phyloP scores from a whole-genome alignment of 2,797 vertebrate species.

The Phataginus tricuspis region DNA sequence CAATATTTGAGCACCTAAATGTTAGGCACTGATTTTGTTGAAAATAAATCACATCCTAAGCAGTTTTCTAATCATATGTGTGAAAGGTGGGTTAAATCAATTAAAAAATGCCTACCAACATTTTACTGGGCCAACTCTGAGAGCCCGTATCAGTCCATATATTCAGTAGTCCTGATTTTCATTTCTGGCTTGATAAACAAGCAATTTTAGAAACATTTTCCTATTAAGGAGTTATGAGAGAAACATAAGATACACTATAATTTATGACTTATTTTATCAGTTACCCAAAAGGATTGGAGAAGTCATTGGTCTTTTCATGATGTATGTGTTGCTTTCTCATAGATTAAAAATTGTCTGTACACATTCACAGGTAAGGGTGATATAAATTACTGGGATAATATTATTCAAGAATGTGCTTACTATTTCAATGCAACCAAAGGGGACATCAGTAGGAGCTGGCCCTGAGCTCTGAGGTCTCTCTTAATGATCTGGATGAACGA shows the following conservation, averaged over 20 bases:
- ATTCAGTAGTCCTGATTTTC: not conserved
- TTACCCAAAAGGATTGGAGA: not conserved
- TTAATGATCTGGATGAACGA: not conserved
- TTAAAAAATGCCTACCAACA: not conserved
- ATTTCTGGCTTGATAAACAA: not conserved
- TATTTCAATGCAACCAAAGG: not conserved
- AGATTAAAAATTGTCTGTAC: not conserved
- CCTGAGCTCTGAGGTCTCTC: not conserved
- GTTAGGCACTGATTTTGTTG: constrained; percentile 22
- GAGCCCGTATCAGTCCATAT: not conserved
- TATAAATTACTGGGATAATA: not conserved
- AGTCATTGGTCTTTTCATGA: not conserved
- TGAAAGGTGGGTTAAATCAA: constrained; percentile 19
- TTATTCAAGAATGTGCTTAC: not conserved
- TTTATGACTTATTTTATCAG: not conserved
- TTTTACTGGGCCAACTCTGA: not conserved
- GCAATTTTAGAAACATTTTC: not conserved
- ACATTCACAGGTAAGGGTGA: not conserved
- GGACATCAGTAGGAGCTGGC: not conserved
- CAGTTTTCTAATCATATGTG: constrained; percentile 3
- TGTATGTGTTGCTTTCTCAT: not conserved
- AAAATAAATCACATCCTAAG: constrained; percentile 28
- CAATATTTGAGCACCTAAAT: constrained; percentile 49
- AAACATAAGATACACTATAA: not conserved
- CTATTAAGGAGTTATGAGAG: not conserved